Base-by-base conservation (phyloP, 1,140 invertebrate species). In the Ceratina calcarata region DNA sequence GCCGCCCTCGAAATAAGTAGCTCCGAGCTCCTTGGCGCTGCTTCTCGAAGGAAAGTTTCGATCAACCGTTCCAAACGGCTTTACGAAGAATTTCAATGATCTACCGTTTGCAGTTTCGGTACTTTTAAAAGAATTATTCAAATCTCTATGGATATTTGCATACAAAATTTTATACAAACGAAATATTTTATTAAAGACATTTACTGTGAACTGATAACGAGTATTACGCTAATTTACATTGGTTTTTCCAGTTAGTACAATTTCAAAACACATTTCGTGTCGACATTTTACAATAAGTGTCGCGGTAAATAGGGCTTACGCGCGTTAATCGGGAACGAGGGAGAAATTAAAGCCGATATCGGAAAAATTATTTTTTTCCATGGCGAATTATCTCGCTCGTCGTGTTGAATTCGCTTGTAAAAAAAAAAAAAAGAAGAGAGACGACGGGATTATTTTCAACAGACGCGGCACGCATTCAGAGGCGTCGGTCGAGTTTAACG, bases 381-480 rank as follows among this genome's bases (percentile, higher is more conserved):
- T 10, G 20, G 6, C 60, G 60, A 53, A 51, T 65, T 27, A 37
- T 15, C 3, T 10, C 20, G 27, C 49, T 22, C 16, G 0, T 18
- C 16, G 12, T 4, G n/a, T 1, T 16, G 74, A 60, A 49, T 60
- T 60, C 32, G 16, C 53, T 16, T 15, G 45, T 32, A 32, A 32
- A 32, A 32, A 32, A 32, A 32, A 32, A 32, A 10, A 6, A 45
- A 24, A 75, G 15, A 22, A 57, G 55, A 68, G 22, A 24, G 27
- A 58, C 51, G 32, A 32, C 15, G 22, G 20, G 62, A 66, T 75
- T 65, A 75, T 65, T 75, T 57, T 57, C 8, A 65, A 16, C 18
- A 3, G 45, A 7, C n/a, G n/a, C 55, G 70, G 24, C 27, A 1
- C 55, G 45, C 16, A 24, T 65, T 53, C 61, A 55, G 51, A 65